Conservation (phyloP, 2,888 invertebrate species). For the Leucophenga montana region DNA sequence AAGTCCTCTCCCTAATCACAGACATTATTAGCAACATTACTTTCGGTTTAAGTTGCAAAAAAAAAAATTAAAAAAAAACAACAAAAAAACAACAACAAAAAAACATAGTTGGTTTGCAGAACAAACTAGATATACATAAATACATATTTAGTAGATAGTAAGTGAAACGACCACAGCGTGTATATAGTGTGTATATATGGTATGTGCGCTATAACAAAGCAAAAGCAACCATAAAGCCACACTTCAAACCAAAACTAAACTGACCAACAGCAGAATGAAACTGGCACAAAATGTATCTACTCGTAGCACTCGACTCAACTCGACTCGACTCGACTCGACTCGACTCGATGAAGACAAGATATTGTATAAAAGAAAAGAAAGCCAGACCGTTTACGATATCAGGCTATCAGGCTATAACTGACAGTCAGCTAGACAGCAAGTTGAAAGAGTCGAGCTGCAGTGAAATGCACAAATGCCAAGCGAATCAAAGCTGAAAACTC, state of each 20-base stretch:
- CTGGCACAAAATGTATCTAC: neutral
- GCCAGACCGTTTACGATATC: slow-evolving; percentile 28
- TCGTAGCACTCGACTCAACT: neutral
- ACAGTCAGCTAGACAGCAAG: slow-evolving; percentile 10
- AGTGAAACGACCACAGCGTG: neutral
- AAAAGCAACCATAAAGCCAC: neutral
- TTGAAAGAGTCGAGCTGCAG: slow-evolving; percentile 13
- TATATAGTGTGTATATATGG: neutral
- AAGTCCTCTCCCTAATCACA: slow-evolving; percentile 40
- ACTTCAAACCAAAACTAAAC: slow-evolving; percentile 19
- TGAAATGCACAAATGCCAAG: slow-evolving; percentile 12
- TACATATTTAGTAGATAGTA: neutral
- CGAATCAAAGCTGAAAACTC: slow-evolving; percentile 35
- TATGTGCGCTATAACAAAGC: slow-evolving; percentile 6
- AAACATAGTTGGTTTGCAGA: no score
- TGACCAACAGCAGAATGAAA: slow-evolving; percentile 9
- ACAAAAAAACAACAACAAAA: no score
- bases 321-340: no score
- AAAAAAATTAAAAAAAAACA: no score
- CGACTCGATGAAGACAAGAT: slow-evolving; percentile 30
- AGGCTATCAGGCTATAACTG: slow-evolving; percentile 33
- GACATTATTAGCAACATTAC: slow-evolving; percentile 44
- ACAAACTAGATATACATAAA: neutral
- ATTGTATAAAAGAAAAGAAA: slow-evolving; percentile 22
- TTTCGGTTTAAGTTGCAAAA: slow-evolving; percentile 19